Conservation (phyloP, 2,113 vertebrate genomes). For the Pedetes capensis region DNA sequence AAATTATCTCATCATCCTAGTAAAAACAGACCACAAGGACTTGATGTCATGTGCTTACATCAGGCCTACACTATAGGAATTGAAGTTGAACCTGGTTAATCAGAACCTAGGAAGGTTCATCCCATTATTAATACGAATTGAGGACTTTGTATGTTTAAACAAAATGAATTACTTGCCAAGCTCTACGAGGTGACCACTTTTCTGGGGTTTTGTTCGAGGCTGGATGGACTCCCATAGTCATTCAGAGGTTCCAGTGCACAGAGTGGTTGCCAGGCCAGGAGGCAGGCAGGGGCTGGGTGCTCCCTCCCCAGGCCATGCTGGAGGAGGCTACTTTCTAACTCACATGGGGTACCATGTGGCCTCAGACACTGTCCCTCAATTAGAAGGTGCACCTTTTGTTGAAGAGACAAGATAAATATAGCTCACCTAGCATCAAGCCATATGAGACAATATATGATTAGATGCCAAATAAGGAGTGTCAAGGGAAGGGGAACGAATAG, state of each 20-base stretch:
- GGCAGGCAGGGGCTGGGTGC: too few species aligned
- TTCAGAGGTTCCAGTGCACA: not conserved
- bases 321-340: not conserved
- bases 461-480: not conserved
- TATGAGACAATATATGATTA: not conserved
- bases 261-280: not conserved
- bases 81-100: not conserved
- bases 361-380: not conserved
- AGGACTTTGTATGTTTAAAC: not conserved
- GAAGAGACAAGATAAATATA: too few species aligned
- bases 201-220: too few species aligned
- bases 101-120: not conserved
- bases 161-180: not conserved
- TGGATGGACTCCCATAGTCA: too few species aligned
- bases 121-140: not conserved
- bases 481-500: not conserved
- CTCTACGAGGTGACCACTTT: not conserved
- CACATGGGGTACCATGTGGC: not conserved
- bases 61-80: not conserved
- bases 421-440: too few species aligned
- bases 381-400: not conserved
- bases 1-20: not conserved
- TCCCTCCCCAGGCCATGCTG: not conserved
- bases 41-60: too few species aligned
- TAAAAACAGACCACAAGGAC: not conserved